Base-by-base conservation (phyloP, 2,888 invertebrate genomes). In the Tetropium fuscum region DNA sequence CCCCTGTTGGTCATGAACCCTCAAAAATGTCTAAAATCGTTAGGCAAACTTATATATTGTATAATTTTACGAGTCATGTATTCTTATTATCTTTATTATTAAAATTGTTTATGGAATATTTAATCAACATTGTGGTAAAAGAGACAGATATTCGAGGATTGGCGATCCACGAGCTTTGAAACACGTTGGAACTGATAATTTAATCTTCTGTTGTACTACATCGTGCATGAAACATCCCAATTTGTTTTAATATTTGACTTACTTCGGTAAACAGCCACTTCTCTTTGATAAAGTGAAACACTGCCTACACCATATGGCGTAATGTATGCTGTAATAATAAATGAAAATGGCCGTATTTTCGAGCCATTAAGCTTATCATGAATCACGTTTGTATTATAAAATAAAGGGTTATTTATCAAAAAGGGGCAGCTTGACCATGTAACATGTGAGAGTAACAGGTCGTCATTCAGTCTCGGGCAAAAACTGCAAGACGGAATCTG, bases 381-480 rank as follows among this genome's bases (percentile, higher is more conserved):
- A 48, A 44, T 53, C 44, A 22, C 41, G 19, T 43, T 18, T 32
- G 43, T 44, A 41, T 27, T 49, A 27, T 27, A 36, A 49, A 57
- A 57, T 57, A 57, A 48, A 36, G 40, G 41, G 38, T 15, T 38
- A 48, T 56, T 48, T 27, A 48, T 56, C 55, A 56, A 56, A 56
- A 56, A 15, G 41, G 56, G 27, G 22, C 11, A 7, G 27, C n/a
- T 20, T 3, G 54, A 34, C 30, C 41, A n/a, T 27, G 48, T 32
- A 56, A 40, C 56, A 56, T 56, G 40, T 56, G 56, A 38, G 22
- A 48, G 47, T 56, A 56, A 56, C 56, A 56, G 56, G 56, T 56
- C 30, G 30, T 8, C 44, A 8, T 27, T 7, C 11, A 3, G 20
- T 20, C 22, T 34, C 15, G 3, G 11, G 7, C 7, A 41, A 22